Percentiles rank a stretch among this genome's conserved stretches.
Conservation (phyloP, 1,140 invertebrate species). For the Zaprionus taronus region DNA sequence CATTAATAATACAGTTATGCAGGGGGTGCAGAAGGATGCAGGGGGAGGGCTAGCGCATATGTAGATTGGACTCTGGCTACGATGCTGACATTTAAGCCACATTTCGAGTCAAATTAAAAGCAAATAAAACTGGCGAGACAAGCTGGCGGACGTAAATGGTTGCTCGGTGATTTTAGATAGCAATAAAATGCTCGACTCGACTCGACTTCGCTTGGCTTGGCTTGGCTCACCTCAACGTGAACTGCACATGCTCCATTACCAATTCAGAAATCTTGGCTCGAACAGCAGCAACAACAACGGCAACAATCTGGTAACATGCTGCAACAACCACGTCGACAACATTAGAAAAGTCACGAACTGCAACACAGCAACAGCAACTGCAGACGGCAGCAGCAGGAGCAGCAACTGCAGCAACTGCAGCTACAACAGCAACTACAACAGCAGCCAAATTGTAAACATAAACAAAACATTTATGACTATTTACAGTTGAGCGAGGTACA, state of each 20-base stretch:
- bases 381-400: constrained; percentile 51
- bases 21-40: not conserved
- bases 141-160: constrained; percentile 63
- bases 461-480: constrained; percentile 83
- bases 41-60: constrained; percentile 39
- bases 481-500: constrained; percentile 72
- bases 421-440: constrained; percentile 54
- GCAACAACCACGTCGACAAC: constrained; percentile 79
- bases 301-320: constrained; percentile 39
- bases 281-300: constrained; percentile 43
- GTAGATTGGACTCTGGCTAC: constrained; percentile 52
- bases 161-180: constrained; percentile 75
- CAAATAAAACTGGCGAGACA: constrained; percentile 71
- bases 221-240: constrained; percentile 66
- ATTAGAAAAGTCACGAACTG: constrained; percentile 79
- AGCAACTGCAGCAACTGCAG: constrained; percentile 49
- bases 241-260: constrained; percentile 80
- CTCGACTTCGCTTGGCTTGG: not conserved
- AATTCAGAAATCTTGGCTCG: constrained; percentile 76
- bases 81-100: constrained; percentile 64
- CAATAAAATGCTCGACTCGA: constrained; percentile 71
- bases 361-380: constrained; percentile 46
- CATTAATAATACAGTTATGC: constrained; percentile 55
- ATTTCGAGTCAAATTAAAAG: constrained; percentile 75
- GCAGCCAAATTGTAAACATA: constrained; percentile 82